These are phyloP conservation scores for Lasius platythorax DNA, from an alignment of 2,888 invertebrate species.

Conservation along the genomic window DNA sequence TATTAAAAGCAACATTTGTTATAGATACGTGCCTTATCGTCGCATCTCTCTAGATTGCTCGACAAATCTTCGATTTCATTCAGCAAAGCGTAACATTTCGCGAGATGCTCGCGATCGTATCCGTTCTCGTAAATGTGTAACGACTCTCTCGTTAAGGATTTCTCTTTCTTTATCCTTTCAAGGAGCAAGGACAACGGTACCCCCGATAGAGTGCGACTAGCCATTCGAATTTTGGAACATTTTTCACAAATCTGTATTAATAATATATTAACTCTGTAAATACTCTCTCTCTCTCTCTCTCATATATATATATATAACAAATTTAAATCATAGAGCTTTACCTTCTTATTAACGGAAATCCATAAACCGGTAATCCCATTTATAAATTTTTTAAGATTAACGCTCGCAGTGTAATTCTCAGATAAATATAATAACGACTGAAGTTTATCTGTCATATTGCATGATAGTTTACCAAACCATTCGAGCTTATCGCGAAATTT, in stretches of 20 bases:
- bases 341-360: constrained; percentile 75
- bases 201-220: constrained; percentile 76
- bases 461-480: constrained; percentile 71
- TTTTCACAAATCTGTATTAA: constrained; percentile 55
- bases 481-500: constrained; percentile 75
- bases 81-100: constrained; percentile 71
- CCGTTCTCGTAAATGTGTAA: constrained; percentile 70
- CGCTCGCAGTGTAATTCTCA: constrained; percentile 62
- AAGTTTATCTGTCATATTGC: constrained; percentile 73
- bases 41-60: constrained; percentile 74
- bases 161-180: constrained; percentile 76
- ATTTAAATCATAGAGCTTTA: constrained; percentile 57
- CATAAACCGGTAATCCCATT: constrained; percentile 74
- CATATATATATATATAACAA: constrained; percentile 6
- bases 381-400: constrained; percentile 74
- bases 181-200: constrained; percentile 75
- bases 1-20: neutral
- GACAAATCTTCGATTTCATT: constrained; percentile 75
- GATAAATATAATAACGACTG: constrained; percentile 74
- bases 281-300: neutral
- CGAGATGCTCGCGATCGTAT: constrained; percentile 70
- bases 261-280: constrained; percentile 4
- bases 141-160: constrained; percentile 70
- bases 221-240: constrained; percentile 76
- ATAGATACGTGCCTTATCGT: constrained; percentile 74